Conservation (phyloP, 2,797 vertebrate species). For the Alauda arvensis region DNA sequence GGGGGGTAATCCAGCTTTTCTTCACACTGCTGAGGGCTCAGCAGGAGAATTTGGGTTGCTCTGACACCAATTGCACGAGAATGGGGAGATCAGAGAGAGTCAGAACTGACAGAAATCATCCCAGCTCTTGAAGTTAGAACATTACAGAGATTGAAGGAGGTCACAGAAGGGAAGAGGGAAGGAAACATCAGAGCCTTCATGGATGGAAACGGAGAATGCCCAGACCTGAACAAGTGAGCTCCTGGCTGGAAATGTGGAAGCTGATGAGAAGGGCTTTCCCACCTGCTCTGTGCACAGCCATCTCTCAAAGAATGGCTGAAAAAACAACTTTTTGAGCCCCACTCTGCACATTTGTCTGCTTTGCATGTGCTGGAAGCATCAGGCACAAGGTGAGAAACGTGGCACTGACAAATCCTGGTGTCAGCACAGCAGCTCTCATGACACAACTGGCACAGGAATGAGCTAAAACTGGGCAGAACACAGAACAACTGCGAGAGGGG, state of each 20-base stretch:
- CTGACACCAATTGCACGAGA: background rate
- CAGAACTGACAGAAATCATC: background rate
- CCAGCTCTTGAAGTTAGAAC: background rate
- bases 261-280: background rate
- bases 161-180: background rate
- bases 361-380: background rate
- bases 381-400: background rate
- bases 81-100: background rate
- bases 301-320: background rate
- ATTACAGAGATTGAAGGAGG: background rate
- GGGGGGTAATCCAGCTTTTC: background rate
- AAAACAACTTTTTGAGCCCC: background rate
- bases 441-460: background rate
- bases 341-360: background rate
- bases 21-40: background rate
- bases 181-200: background rate
- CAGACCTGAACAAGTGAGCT: background rate
- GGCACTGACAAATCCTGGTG: background rate
- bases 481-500: background rate
- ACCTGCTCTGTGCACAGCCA: background rate
- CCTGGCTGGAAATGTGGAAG: background rate
- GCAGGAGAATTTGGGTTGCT: background rate
- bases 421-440: background rate
- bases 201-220: background rate
- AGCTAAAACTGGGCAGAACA: background rate